Conservation (phyloP, 2,888 invertebrate species). For the Cantharis rufa region DNA sequence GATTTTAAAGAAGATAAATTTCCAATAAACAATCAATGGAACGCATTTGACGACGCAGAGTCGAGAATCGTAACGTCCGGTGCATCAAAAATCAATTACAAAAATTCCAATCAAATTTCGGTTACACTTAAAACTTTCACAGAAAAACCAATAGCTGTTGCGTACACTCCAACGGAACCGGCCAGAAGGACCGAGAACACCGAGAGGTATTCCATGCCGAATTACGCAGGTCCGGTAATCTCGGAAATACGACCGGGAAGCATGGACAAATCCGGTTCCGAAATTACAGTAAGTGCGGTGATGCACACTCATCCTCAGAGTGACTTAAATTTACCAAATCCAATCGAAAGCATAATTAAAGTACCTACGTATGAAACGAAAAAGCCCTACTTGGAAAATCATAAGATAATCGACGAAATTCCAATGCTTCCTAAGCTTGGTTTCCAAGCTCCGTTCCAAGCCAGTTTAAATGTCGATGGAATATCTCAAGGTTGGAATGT, state of each 20-base stretch:
- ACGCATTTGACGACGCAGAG: constrained; percentile 53
- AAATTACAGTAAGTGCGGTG: constrained; percentile 54
- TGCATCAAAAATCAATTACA: constrained; percentile 39
- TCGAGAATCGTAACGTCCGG: constrained; percentile 53
- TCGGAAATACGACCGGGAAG: constrained; percentile 55
- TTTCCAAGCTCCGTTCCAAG: constrained; percentile 72
- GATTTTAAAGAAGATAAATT: constrained; percentile 43
- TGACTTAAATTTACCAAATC: neutral
- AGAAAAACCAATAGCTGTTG: constrained; percentile 67
- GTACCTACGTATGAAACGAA: neutral
- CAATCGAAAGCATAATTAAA: neutral
- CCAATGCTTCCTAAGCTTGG: constrained; percentile 55
- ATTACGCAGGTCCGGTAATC: constrained; percentile 57
- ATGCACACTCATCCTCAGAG: constrained; percentile 52
- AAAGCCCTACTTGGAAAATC: constrained; percentile 17
- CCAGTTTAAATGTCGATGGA: constrained; percentile 65
- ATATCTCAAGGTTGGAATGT: constrained; percentile 68
- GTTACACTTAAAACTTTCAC: constrained; percentile 54
- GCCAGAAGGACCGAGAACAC: constrained; percentile 40
- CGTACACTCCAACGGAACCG: constrained; percentile 65
- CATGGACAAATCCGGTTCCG: constrained; percentile 39
- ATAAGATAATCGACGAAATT: constrained; percentile 28
- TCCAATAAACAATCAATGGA: constrained; percentile 51
- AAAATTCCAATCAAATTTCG: constrained; percentile 47
- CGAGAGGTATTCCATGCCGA: constrained; percentile 56